Evolutionary conservation across 2,888 invertebrate genomes (phyloP).

Genomic region (Schizaphis graminum): DNA sequence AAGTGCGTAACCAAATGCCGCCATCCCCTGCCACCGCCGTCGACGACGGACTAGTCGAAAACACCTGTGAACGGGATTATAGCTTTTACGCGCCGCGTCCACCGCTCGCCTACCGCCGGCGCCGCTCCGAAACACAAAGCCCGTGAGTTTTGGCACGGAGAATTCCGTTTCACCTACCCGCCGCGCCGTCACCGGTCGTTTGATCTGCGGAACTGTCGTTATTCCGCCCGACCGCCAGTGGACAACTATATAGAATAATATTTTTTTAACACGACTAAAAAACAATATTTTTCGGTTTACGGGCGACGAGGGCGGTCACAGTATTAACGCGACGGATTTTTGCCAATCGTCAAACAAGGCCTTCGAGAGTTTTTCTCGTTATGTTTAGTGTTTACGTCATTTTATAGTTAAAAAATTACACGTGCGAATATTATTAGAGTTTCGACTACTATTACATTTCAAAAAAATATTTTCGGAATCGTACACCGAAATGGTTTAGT

Average conservation of each 20-base stretch:
- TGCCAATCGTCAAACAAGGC: background rate
- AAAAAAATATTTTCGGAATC: background rate
- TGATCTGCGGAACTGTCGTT: background rate
- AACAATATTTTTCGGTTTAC: background rate
- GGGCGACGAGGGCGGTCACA: background rate
- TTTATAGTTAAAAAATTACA: background rate
- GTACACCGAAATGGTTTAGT: background rate
- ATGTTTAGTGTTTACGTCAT: background rate
- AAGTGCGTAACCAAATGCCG: background rate
- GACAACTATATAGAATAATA: background rate
- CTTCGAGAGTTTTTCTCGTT: background rate
- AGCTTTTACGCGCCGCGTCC: background rate
- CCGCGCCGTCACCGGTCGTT: background rate
- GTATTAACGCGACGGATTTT: background rate
- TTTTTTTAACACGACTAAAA: background rate
- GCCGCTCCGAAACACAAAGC: background rate
- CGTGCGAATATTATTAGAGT: background rate
- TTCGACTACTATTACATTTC: background rate
- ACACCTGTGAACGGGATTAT: constrained; percentile 61
- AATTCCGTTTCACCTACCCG: background rate
- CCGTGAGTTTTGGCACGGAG: background rate
- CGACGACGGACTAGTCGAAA: background rate
- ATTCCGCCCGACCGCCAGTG: background rate
- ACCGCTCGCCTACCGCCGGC: background rate
- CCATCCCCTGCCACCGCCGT: background rate